Evolutionary conservation across 2,113 vertebrate genomes (phyloP), one percentile per base, ranked within the genome.

Genomic region (Salvelinus namaycush): DNA sequence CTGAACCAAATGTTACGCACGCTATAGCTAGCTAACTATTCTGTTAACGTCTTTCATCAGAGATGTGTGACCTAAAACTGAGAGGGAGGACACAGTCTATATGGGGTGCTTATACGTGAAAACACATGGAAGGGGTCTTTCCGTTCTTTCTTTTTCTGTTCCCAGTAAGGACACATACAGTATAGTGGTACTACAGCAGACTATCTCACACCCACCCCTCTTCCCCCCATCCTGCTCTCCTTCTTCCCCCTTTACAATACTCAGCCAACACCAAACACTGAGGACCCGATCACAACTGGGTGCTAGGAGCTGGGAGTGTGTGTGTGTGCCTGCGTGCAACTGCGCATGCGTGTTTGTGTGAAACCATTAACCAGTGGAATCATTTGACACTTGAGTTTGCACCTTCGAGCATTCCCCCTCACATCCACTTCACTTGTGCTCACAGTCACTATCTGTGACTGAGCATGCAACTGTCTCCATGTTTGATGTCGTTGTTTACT

Each of bases 181-280:
- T 54, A 54, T 5, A 54, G 51, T 54, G 16, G 22, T 29, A 29
- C 76, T 83, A 75, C 68, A 70, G 64, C 75, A 1, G 39, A 9
- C 39, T 9, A 39, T 39, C 39, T 39, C 39, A 39, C 0, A 2
- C 39, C 39, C 9, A 44, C 39, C 39, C 39, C 39, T 44, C 39
- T 44, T 44, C 39, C 9, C 39, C 39, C 8, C 9, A 44, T 12
- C 39, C 39, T 72, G 26, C 80, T 79, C 78, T 76, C 75, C 64
- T 57, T 20, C 54, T 14, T 78, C 34, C 66, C 68, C 49, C 51
- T 81, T 73, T 51, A 83, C 80, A 78, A 44, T 11, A 44, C 39
- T 11, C 2, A 68, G 76, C 65, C 57, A 69, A 81, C 80, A 75
- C 70, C 76, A 60, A 81, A 60, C 76, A 48, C 72, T 16, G 51